A percentile compares a stretch with the other conserved stretches of the same genome.
phyloP scores from a whole-genome alignment of 2,888 invertebrate genomes.

The Sisyra terminalis region DNA sequence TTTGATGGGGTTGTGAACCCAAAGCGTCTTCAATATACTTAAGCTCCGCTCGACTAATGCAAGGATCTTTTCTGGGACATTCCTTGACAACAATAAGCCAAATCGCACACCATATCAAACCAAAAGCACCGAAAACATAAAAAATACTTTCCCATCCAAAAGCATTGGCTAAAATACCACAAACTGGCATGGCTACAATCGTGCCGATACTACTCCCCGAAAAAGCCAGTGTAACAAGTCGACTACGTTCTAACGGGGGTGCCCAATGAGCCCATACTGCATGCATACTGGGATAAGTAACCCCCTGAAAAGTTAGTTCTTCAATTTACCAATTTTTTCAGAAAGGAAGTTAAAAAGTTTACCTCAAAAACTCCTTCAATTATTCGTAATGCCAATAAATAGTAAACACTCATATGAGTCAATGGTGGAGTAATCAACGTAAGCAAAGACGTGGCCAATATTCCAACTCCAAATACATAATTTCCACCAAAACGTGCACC shows the following conservation, averaged over 20 bases:
- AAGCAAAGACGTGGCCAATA: constrained; percentile 59
- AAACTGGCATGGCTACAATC: constrained; percentile 64
- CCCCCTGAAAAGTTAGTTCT: constrained; percentile 48
- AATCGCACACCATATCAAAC: constrained; percentile 49
- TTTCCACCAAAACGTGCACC: constrained; percentile 76
- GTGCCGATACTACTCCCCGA: constrained; percentile 77
- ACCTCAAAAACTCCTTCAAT: constrained; percentile 72
- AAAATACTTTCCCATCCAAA: constrained; percentile 72
- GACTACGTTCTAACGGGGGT: constrained; percentile 59
- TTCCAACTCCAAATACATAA: constrained; percentile 60
- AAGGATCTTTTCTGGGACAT: constrained; percentile 55
- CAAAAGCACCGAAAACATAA: constrained; percentile 58
- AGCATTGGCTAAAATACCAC: constrained; percentile 52
- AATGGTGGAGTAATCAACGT: constrained; percentile 68
- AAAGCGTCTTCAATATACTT: constrained; percentile 51
- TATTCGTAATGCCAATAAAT: constrained; percentile 55
- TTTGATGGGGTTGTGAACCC: constrained; percentile 29
- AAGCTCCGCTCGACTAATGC: constrained; percentile 53
- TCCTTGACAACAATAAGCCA: constrained; percentile 60
- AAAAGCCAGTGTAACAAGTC: constrained; percentile 67
- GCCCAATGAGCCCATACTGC: constrained; percentile 77
- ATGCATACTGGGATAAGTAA: constrained; percentile 65
- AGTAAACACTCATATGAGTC: constrained; percentile 50
- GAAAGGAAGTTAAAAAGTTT: constrained; percentile 13
- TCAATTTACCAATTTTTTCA: neutral